Evolutionary conservation across 2,797 vertebrate species (phyloP).

Genomic region (Lacerta bilineata): DNA sequence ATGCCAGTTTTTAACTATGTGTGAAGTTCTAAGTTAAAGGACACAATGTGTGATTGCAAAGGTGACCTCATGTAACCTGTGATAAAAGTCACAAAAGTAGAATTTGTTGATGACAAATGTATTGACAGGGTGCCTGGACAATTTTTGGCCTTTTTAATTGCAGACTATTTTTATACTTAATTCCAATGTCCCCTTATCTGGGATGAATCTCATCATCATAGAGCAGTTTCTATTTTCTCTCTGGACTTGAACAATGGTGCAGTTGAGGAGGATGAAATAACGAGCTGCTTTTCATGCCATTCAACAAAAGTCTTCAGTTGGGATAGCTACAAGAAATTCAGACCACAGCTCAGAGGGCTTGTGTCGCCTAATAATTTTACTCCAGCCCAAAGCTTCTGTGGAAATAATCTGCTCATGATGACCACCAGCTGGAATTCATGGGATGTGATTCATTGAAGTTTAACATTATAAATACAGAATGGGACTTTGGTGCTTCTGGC

Average conservation of each 20-base stretch:
- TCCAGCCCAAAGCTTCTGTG: constrained; percentile 51
- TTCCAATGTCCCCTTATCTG: constrained; percentile 44
- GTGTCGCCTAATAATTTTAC: constrained; percentile 48
- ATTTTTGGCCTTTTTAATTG: constrained; percentile 10
- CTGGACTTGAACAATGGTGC: constrained; percentile 65
- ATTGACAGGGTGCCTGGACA: neutral
- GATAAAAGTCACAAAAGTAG: neutral
- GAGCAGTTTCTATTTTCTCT: constrained; percentile 60
- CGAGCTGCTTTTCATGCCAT: constrained; percentile 61
- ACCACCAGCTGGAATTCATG: constrained; percentile 57
- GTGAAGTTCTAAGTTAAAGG: neutral
- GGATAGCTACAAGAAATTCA: constrained; percentile 69
- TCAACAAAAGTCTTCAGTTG: constrained; percentile 75
- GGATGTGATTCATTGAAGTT: constrained; percentile 59
- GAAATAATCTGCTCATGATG: constrained; percentile 75
- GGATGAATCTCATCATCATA: constrained; percentile 47
- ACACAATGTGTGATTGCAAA: neutral
- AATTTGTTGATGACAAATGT: neutral
- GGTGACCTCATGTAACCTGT: neutral
- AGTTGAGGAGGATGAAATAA: constrained; percentile 72
- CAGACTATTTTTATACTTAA: constrained; percentile 32
- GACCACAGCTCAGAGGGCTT: constrained; percentile 50
- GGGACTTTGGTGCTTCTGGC: constrained; percentile 68
- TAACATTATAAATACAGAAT: constrained; percentile 69
- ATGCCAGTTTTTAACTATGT: neutral